Evolutionary conservation across 2,113 vertebrate species (phyloP), one percentile per base, ranked within the genome.

Genomic region (Reinhardtius hippoglossoides): DNA sequence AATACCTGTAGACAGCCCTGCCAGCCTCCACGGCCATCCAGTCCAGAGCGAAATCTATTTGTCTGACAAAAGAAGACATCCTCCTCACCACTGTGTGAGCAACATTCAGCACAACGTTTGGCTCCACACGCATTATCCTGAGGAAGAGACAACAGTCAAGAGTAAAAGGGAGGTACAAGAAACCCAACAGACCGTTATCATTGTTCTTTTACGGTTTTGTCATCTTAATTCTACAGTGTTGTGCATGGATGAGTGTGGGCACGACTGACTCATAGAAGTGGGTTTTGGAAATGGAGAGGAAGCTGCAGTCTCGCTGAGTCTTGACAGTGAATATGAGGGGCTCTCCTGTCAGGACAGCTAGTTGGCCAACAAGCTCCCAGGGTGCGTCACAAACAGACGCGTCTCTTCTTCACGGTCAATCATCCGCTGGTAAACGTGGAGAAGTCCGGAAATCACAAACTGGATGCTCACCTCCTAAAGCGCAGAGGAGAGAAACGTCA

Each of bases 21-120:
- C 96, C 97, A 0, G 98, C 98, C 81, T 99, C 97, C 0, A 99
- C 95, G 52, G 97, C 97, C 97, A 98, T 97, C 98, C 98, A 98
- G 72, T 99, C 98, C 13, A 99, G 93, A 7, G 98, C 97, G 0
- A 99, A 99, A 86, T 99, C 97, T 2, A 99, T 96, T 79, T 99
- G 97, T 71, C 97, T 91, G 58, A 99, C 96, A 8, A 97, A 99
- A 0, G 96, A 93, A 0, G 97, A 99, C 95, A 98, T 95, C 50
- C 97, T 95, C 89, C 91, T 94, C 23, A 97, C 97, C 0, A 98
- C 96, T 0, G 95, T 96, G 92, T 98, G 97, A 2, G 98, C 97
- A 7, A 99, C 95, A 0, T 95, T 95, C 21, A 98, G 93, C 63
- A 99, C 97, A 0, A 99, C 94, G 0, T 94, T 92, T 0, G 97